Base-by-base conservation (phyloP, 2,797 vertebrate genomes). In the Tarsius wallacei region DNA sequence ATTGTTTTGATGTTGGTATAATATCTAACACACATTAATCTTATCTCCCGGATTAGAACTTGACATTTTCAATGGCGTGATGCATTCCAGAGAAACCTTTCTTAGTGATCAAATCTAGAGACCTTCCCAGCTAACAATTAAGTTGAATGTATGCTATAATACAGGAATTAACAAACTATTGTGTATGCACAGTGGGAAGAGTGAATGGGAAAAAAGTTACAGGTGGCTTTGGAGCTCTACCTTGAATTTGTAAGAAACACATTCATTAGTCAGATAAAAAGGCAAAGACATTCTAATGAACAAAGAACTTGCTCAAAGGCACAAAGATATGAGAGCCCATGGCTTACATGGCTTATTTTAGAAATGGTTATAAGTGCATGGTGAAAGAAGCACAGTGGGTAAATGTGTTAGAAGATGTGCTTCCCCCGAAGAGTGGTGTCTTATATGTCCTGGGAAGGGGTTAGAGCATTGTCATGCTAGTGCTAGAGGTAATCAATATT, bases 161-260 rank as follows among this genome's bases (percentile, higher is more conserved):
- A 80, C 1, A 77, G 6, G 36, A 92, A 71, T 63, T 16, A 88
- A 53, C 28, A 78, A 61, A 73, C 31, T 83, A 64, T 68, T 14
- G 7, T 26, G 36, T 15, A 17, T 74, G 5, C 57, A 49, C 17
- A 66, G 1, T 5, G 1, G 14, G 16, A 3, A 66, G 14, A 59
- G 19, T 47, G 16, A 57, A 19, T 64, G 24, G 28, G n/a, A 71
- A 13, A 61, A 77, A 63, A 63, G 33, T 64, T 59, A 42, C 6
- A 77, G 5, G 19, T 64, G 70, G 87, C 13, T 42, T 64, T n/a
- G 36, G 6, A 31, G n/a, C 5, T 49, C 0, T 70, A 36, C 4
- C 61, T 93, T 82, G n/a, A 88, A 86, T 73, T 63, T 82, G 28
- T 33, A 95, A 86, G 36, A 96, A 80, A 87, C 47, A 21, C 5